These are phyloP conservation scores for Paramisgurnus dabryanus DNA, from an alignment of 2,113 vertebrate genomes.

Conservation along the genomic window DNA sequence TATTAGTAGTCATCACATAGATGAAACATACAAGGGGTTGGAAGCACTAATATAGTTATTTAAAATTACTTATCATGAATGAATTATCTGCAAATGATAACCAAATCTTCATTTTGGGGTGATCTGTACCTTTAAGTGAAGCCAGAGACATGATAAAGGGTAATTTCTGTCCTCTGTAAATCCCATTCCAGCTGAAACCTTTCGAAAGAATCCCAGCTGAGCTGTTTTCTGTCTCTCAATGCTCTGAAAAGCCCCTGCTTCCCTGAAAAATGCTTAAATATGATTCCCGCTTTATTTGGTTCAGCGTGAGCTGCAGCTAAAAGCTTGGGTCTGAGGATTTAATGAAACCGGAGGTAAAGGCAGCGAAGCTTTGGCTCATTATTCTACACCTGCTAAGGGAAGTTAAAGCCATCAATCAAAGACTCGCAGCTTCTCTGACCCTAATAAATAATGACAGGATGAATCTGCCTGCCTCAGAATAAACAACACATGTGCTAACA, in stretches of 20 bases:
- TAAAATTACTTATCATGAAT: too few relatives aligned
- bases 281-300: constrained; percentile 1
- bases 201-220: constrained; percentile 23
- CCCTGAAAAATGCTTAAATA: constrained; percentile 34
- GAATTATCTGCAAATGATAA: too few relatives aligned
- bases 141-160: constrained; percentile 7
- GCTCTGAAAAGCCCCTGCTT: constrained; percentile 12
- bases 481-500: neutral
- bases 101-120: too few relatives aligned
- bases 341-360: constrained; percentile 34
- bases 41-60: neutral
- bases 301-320: constrained; percentile 18
- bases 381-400: constrained; percentile 41
- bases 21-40: neutral
- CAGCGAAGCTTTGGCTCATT: constrained; percentile 29
- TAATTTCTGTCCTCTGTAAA: constrained; percentile 23
- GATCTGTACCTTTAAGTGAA: neutral
- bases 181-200: constrained; percentile 14
- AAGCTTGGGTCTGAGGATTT: constrained; percentile 32
- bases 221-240: neutral
- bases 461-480: constrained; percentile 39
- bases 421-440: constrained; percentile 31
- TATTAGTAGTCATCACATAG: neutral
- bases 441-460: constrained; percentile 44
- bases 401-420: constrained; percentile 48